Base-by-base conservation (phyloP, 2,888 invertebrate species). In the Xanthostigma xanthostigma region DNA sequence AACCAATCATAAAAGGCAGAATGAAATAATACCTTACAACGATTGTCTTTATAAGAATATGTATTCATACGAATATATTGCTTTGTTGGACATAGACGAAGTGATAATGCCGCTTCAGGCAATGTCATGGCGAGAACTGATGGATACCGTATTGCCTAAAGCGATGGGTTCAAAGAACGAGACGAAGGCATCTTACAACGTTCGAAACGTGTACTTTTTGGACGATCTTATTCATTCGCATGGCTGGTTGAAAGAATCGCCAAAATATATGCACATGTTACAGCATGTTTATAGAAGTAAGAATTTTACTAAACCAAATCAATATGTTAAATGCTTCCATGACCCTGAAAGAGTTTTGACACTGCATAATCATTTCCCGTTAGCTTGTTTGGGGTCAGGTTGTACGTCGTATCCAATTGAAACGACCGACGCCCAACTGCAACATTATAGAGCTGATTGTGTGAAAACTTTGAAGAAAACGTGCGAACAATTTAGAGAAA, bases 1-100 rank as follows among this genome's bases (percentile, higher is more conserved):
- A 67, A 83, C 89, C 35, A 92, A 90, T 60, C 88, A 93, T 69
- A 95, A 95, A 68, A 75, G 94, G 11, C 89, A 93, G 65, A 92
- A 93, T 70, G 95, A 95, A 68, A 75, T 95, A 51, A 89, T 95
- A 58, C 93, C 94, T 10, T 95, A 95, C 73, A 95, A 95, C 67
- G 95, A 95, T 67, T 95, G 95, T 62, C 75, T 95, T 48, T 94
- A 94, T 70, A 84, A 89, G 64, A 87, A 94, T 64, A 79, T 94
- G 72, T 88, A 92, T 65, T 76, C 83, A 54, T 94, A 93, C 67
- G 80, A 87, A 54, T 91, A 88, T 69, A 82, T 93, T 48, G 89
- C 88, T n/a, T 71, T 95, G 50, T 72, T 94, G 46, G 95, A 95
- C 65, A 86, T 91, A 54, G 95, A 95, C 68, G 95, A 95, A 68